Percentiles rank a stretch among this genome's conserved stretches.
phyloP scores from a whole-genome alignment of 2,888 invertebrate species.

The Cataglyphis rosenhaueri region DNA sequence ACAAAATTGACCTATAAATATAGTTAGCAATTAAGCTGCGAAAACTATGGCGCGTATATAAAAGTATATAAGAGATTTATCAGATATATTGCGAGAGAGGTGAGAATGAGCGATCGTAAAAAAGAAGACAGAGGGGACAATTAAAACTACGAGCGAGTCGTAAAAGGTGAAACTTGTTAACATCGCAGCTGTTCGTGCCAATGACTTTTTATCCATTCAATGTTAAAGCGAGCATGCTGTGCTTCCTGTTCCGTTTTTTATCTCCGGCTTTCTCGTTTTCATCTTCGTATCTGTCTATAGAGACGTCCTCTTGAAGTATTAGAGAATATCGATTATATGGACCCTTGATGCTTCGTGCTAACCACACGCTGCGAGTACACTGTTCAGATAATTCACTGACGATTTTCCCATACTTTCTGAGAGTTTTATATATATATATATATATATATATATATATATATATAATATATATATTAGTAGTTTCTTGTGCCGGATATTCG shows the following conservation, averaged over 20 bases:
- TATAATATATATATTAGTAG: constrained; percentile 6
- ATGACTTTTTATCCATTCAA: constrained; percentile 63
- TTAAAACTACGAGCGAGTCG: constrained; percentile 20
- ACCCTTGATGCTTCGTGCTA: constrained; percentile 62
- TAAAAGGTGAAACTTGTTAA: constrained; percentile 61
- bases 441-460: too few relatives aligned
- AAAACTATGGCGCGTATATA: background rate
- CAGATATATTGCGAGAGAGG: background rate
- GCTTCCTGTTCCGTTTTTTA: constrained; percentile 56
- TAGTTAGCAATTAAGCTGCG: background rate
- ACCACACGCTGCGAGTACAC: constrained; percentile 62
- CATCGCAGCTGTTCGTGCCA: constrained; percentile 48
- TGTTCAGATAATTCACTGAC: constrained; percentile 77
- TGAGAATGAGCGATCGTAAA: background rate
- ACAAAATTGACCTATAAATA: constrained; percentile 5
- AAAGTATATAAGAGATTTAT: constrained; percentile 13
- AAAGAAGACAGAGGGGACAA: constrained; percentile 18
- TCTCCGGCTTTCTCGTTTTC: constrained; percentile 64
- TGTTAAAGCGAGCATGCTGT: constrained; percentile 13
- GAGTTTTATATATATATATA: constrained; percentile 38
- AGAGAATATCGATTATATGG: constrained; percentile 77
- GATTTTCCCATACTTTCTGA: constrained; percentile 52
- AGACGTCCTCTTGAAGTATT: constrained; percentile 68
- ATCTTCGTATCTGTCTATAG: constrained; percentile 52
- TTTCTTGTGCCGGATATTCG: background rate